phyloP scores from a whole-genome alignment of 2,888 invertebrate species.

The Nebria brevicollis region DNA sequence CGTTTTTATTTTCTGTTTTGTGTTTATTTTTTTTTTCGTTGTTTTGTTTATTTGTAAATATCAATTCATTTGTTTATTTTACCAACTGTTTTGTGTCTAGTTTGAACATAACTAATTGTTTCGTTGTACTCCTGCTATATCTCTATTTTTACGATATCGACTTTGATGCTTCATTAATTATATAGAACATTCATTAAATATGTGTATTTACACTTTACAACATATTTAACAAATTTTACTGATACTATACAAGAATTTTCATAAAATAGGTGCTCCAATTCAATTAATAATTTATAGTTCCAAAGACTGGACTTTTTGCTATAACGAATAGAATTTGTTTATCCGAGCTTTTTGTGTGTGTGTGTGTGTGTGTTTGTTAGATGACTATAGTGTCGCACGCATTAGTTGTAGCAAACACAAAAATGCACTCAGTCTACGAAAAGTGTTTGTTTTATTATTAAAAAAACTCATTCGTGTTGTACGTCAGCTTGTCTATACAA shows the following conservation, averaged over 20 bases:
- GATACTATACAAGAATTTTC: too few species aligned
- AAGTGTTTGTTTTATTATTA: background rate
- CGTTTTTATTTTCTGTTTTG: constrained; percentile 37
- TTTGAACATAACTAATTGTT: constrained; percentile 17
- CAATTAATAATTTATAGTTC: background rate
- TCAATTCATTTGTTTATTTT: constrained; percentile 42
- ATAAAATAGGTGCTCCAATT: too few species aligned
- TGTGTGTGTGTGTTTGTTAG: background rate
- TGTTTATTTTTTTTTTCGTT: constrained; percentile 25
- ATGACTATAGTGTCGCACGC: background rate
- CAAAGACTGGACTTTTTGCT: background rate
- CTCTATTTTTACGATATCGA: background rate
- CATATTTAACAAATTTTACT: too few species aligned
- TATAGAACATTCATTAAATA: background rate
- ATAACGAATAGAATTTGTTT: background rate
- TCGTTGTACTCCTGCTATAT: background rate
- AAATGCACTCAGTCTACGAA: constrained; percentile 10
- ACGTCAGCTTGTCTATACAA: background rate
- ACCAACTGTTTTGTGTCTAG: constrained; percentile 36
- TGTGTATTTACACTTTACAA: too few species aligned
- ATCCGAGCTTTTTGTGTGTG: background rate
- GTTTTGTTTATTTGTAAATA: constrained; percentile 34
- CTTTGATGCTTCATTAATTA: background rate
- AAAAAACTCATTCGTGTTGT: background rate
- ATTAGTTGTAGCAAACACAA: constrained; percentile 14